Base-by-base conservation (phyloP, 2,797 vertebrate genomes). In the Oreochromis mossambicus region DNA sequence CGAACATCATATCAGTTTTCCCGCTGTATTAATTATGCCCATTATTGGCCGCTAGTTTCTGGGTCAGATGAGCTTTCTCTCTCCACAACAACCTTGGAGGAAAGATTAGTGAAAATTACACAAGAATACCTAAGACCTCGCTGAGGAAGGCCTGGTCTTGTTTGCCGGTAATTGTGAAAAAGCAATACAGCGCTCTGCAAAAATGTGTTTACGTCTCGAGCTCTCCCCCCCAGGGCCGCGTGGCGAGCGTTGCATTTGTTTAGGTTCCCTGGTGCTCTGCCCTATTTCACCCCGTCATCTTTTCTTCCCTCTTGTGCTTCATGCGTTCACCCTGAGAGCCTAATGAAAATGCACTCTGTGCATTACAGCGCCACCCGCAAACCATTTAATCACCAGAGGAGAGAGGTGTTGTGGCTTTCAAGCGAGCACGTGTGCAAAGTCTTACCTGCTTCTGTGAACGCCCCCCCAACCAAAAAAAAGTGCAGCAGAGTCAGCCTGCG, bases 1-100 rank as follows among this genome's bases (percentile, higher is more conserved):
- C 76, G 83, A 87, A 88, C 87, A 91, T 88, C 50, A 82, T 90
- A 95, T 89, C 79, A 81, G 63, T 88, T 89, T 84, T 66, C 85
- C 82, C 9, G 78, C 84, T 91, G 83, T 79, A 87, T 90, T 95
- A 91, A 95, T 95, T 94, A 93, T 89, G 88, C 82, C 86, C 85
- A 90, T 94, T 88, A 92, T 92, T 88, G 89, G 88, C 75, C 2
- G 32, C 88, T 77, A 78, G 77, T 93, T 93, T 95, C 90, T 95
- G 86, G 93, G 93, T 94, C 90, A 91, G 79, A 82, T 55, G 48
- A 48, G 43, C 81, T 88, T 91, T 85, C 78, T 81, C 87, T 77
- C 77, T 83, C 51, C 29, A 79, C 80, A 92, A 83, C 80, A 82
- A 88, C 91, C 82, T 92, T 83, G 66, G 80, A 91, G 89, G 80